Base-by-base conservation (phyloP, 2,888 invertebrate genomes). In the Aspidiotus destructor region DNA sequence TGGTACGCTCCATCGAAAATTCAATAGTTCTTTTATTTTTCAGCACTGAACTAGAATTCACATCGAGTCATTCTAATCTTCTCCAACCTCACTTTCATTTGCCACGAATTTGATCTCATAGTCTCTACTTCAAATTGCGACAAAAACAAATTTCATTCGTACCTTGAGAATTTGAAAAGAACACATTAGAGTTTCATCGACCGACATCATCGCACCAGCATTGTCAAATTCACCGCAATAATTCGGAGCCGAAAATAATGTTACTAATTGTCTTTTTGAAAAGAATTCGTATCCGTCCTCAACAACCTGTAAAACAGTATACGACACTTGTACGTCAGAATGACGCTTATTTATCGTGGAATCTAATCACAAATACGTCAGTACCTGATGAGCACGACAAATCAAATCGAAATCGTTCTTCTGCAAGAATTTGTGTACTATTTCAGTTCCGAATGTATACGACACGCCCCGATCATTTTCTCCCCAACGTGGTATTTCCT, bases 371-470 rank as follows among this genome's bases (percentile, higher is more conserved):
- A 48, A 42, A 69, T 68, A 41, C 17, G 52, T 52, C 41, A 44
- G 15, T 78, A 86, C 86, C 84, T 99, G 99, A 83, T 99, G 99
- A 74, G 99, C 99, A 77, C 99, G 88, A 82, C 99, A 99, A 80
- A 99, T 99, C 79, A 99, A 86, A 83, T 99, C 99, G 78, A 99
- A 92, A 81, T 99, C 98, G 80, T 99, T 98, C 82, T 98, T 97
- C 80, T 96, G 92, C 78, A 99, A 84, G 83, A 99, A 99, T 83
- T 99, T 99, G 76, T 94, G 93, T 62, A 99, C 99, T 76, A 99
- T 95, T 84, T 99, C 98, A 64, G 95, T 94, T 75, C 99, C 99
- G 79, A 99, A 98, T 41, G 98, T 99, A 81, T 98, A 99, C 76
- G 95, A 96, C 73, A 99, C 99, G 70, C 99, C 99, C 76, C 99